Evolutionary conservation across 2,797 vertebrate genomes (phyloP), one percentile per base, ranked within the genome.

Genomic region (Enteromius mattozi): DNA sequence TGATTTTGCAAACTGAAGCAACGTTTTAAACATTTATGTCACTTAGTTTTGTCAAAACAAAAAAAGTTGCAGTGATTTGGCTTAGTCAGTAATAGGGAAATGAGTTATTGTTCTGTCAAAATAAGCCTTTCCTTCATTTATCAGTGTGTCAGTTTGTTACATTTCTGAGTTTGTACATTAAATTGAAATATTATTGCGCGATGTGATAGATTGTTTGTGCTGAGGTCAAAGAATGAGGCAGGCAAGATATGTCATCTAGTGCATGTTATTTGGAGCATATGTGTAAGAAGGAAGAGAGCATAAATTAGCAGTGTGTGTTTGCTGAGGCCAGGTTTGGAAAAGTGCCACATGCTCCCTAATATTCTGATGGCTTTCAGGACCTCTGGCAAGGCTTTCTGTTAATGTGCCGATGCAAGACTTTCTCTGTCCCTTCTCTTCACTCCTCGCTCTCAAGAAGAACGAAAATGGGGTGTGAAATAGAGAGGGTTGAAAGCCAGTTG

Each of bases 271-370:
- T 35, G 42, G 12, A n/a, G 68, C 12, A 76, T 13, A 13, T 30
- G 14, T 35, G 45, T 24, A 68, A 27, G 24, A 56, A 17, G 13
- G 27, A 49, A 51, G 42, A 78, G 54, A 45, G 16, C 56, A 78
- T 63, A 30, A 63, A 47, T 27, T 42, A 40, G 16, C 35, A 21
- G 56, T 21, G 5, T 74, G 65, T 61, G 9, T 77, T 63, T 69
- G 47, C 80, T 65, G 76, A 47, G 75, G 63, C 75, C 17, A 35
- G 72, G 30, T 5, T 72, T 63, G 85, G 78, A 74, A 79, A 85
- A 80, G 78, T 76, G 63, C 78, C 70, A 72, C n/a, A 66, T 87
- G 51, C 76, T 78, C 19, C 27, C 70, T 72, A 37, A 86, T 86
- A 78, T 76, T 56, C 51, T 30, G 68, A 86, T 84, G 65, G 71